Evolutionary conservation across 2,888 invertebrate genomes (phyloP), one percentile per base, ranked within the genome.

Genomic region (Pegoplata infirma): DNA sequence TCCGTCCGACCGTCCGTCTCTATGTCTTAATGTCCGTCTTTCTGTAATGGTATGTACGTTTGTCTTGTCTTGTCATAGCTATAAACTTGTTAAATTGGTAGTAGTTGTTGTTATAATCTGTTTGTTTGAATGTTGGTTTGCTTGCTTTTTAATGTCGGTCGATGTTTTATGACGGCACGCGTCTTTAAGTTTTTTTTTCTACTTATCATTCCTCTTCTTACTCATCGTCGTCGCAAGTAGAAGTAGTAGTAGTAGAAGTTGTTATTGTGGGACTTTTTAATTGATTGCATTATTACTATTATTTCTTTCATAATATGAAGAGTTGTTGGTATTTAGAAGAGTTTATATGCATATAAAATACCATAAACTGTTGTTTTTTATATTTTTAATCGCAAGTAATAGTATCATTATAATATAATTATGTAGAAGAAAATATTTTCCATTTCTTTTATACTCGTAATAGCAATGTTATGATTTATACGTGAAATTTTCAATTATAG

Each of bases 151-250:
- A 21, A 14, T 40, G 6, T 23, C 17, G 55, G 61, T 25, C 73
- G 68, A 78, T 69, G 58, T 69, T 74, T n/a, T 74, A 74, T 78
- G 78, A 78, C 78, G 78, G 78, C 78, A 78, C 78, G 78, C 78
- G 73, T 64, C 73, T 78, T 66, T 16, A 47, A 10, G 21, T 47
- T 63, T 68, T 63, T 51, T 12, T 49, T 49, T 49, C 6, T 56
- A 47, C 16, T 46, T 49, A 12, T n/a, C n/a, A n/a, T 28, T 66
- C 14, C 16, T 58, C 5, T 25, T 53, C 51, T 49, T 56, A 16
- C 47, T 12, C 32, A 6, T 4, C 40, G 47, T 32, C 10, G 8
- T 16, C 10, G 8, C 12, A 16, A 32, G 10, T 7, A 32, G 8
- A 32, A 2, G 40, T 14, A 6, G 5, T 21, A n/a, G 17, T 56